Evolutionary conservation across 2,797 vertebrate species (phyloP).

Genomic region (Spinus pinus): DNA sequence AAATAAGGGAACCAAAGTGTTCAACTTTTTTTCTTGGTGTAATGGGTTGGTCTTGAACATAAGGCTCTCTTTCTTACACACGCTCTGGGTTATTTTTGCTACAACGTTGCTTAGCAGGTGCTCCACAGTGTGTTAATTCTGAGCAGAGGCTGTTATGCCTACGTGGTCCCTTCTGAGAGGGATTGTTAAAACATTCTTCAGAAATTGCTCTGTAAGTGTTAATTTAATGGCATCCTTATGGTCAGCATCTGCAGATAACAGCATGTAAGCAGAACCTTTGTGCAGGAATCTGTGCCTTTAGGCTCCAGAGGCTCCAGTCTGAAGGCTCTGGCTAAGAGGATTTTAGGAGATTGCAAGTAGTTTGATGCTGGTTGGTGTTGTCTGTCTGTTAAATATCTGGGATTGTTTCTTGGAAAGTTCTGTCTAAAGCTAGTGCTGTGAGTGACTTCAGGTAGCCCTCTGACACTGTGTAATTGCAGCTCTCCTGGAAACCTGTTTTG

Average conservation of each 20-base stretch:
- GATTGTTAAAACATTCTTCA: not conserved
- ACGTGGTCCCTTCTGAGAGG: not conserved
- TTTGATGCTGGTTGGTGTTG: not conserved
- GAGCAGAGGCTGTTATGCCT: not conserved
- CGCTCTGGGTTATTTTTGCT: not conserved
- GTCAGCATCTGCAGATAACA: not conserved
- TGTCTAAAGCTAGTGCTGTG: not conserved
- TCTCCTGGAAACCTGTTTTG: not conserved
- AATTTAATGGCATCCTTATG: not conserved
- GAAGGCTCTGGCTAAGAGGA: not conserved
- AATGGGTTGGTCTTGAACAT: not conserved
- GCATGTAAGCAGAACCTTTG: not conserved
- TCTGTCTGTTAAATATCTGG: not conserved
- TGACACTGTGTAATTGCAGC: not conserved
- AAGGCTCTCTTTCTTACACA: fast-evolving
- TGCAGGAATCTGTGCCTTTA: not conserved
- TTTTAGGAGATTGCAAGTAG: not conserved
- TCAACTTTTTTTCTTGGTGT: not conserved
- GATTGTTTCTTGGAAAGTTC: not conserved
- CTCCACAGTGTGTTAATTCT: not conserved
- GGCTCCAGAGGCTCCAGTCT: not conserved
- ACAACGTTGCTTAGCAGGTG: not conserved
- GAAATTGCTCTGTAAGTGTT: not conserved
- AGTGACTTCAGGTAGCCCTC: not conserved
- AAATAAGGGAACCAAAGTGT: not conserved